Conservation (phyloP, 2,113 vertebrate species). For the Hyla sarda region DNA sequence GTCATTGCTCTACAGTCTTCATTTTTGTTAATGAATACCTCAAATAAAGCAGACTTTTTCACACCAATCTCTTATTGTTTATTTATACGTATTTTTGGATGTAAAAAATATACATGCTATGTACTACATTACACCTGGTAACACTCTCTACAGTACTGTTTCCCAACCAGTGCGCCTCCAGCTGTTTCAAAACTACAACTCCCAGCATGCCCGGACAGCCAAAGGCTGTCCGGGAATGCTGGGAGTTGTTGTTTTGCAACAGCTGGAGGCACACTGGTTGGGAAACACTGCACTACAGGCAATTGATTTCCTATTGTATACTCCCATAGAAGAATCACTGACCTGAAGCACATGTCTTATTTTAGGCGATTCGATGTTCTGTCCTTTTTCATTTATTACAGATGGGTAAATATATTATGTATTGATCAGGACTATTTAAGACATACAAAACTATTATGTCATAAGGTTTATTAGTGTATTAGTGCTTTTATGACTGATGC, state of each 20-base stretch:
- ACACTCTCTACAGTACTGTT: too few relatives aligned
- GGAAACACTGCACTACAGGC: too few relatives aligned
- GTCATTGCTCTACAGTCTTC: constrained; percentile 51
- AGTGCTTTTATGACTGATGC: neutral
- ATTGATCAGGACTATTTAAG: neutral
- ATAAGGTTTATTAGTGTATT: too few relatives aligned
- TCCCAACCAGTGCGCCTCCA: too few relatives aligned
- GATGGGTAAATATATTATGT: neutral
- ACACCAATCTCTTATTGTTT: neutral
- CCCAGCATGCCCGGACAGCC: too few relatives aligned
- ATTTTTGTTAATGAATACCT: constrained; percentile 25
- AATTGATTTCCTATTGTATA: neutral
- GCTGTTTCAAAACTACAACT: too few relatives aligned
- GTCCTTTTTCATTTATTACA: too few relatives aligned
- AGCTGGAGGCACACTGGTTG: too few relatives aligned
- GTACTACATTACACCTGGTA: neutral
- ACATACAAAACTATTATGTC: neutral
- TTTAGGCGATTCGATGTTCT: neutral
- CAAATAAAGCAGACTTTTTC: constrained; percentile 29
- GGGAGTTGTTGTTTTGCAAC: too few relatives aligned
- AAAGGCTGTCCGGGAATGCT: too few relatives aligned
- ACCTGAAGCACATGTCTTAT: neutral
- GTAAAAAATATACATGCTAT: neutral
- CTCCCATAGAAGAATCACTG: neutral
- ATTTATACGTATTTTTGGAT: neutral